A percentile compares a stretch with the other conserved stretches of the same genome.
phyloP scores from a whole-genome alignment of 2,888 invertebrate species.

The Ferdinandea cuprea region DNA sequence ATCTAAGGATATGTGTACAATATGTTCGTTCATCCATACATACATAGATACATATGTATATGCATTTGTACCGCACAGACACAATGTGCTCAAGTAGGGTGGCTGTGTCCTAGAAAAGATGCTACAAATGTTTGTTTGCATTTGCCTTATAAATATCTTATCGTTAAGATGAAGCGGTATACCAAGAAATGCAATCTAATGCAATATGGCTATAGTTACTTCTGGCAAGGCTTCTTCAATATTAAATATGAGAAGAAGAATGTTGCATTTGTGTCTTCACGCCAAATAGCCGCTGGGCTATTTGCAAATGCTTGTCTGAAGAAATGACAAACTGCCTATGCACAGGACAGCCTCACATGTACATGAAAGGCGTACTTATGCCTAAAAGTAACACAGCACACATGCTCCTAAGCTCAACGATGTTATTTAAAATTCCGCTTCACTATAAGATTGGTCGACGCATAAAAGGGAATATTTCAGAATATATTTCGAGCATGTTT shows the following conservation, averaged over 20 bases:
- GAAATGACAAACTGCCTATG: conserved; percentile 49
- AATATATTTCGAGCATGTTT: too few species aligned
- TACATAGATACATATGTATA: conserved; percentile 1
- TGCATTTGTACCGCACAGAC: conserved; percentile 50
- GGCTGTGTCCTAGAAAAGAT: conserved; percentile 68
- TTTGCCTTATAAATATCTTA: conserved; percentile 74
- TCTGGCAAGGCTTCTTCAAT: conserved; percentile 65
- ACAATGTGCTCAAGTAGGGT: conserved; percentile 63
- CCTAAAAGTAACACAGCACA: background rate
- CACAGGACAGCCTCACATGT: conserved; percentile 17
- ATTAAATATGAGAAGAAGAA: conserved; percentile 64
- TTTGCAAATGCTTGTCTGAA: conserved; percentile 66
- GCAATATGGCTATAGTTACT: conserved; percentile 71
- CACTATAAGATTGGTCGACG: conserved; percentile 7
- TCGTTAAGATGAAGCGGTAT: conserved; percentile 72
- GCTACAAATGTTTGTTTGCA: conserved; percentile 70
- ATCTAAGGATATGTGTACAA: conserved; percentile 14
- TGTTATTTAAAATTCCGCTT: conserved; percentile 55
- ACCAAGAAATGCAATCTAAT: conserved; percentile 74
- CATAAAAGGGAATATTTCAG: background rate
- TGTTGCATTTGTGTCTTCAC: conserved; percentile 56
- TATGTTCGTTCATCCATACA: background rate
- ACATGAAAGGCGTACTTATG: background rate
- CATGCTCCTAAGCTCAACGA: background rate
- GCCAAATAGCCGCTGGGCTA: conserved; percentile 64